Base-by-base conservation (phyloP, 2,113 vertebrate species). In the Ctenodactylus gundi region DNA sequence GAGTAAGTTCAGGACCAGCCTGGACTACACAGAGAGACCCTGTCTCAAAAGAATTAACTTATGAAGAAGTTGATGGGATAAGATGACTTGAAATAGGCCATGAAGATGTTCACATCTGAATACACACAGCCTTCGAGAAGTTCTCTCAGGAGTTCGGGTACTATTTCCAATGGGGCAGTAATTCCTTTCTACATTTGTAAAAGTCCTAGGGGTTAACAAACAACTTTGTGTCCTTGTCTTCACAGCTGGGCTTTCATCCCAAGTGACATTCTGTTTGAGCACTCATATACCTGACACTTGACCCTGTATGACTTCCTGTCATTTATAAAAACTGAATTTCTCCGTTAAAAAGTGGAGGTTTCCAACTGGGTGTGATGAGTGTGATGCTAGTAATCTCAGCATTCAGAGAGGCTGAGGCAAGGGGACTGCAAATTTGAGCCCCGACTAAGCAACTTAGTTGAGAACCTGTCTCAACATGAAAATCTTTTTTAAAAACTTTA, bases 261-360 rank as follows among this genome's bases (percentile, higher is more conserved):
- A 70, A 67, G 18, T 44, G 65, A 88, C 46, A 78, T 76, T 81
- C 73, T 62, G 23, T 80, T 64, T 93, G 64, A 53, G 25, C 39
- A 75, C 44, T 27, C 65, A 7, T 75, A 34, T 70, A 92, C 46
- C 68, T 64, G 53, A 60, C 51, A 68, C n/a, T 65, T 85, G 72
- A 64, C 44, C 85, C 57, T 53, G 18, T 41, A 60, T 57, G 11
- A 82, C 73, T 57, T 90, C 51, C 15, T 81, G 57, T 27, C 53
- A 76, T 94, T 92, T 93, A n/a, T n/a, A n/a, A n/a, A n/a, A 89
- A 23, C 72, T 60, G 77, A 39, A 76, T 55, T 80, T 36, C 21
- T 95, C 55, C 67, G 81, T 94, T 49, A 94, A 94, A 85, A 85
- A 93, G 39, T 87, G n/a, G n/a, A n/a, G n/a, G n/a, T n/a, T n/a